Evolutionary conservation across 1,140 invertebrate species (phyloP), one percentile per base, ranked within the genome.

Genomic region (Dendrolimus punctatus): DNA sequence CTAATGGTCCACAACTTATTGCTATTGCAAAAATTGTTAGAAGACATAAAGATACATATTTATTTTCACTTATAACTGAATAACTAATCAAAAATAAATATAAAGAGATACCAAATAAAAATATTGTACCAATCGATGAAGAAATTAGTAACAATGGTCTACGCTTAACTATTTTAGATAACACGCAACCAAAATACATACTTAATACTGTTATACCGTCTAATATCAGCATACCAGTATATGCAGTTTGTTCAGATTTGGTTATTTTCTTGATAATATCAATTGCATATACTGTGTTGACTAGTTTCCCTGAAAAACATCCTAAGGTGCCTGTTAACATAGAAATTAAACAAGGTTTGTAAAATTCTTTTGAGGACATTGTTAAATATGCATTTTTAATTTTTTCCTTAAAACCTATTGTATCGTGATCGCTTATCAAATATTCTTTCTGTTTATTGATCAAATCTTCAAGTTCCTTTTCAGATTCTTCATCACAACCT

Each of bases 251-350:
- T 38, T 65, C 62, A 36, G 46, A 52, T 0, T 55, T 44, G 5
- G 63, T 64, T 6, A 73, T 65, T 39, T 51, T 66, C 40, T 71
- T 68, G n/a, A 73, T 55, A 41, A 73, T 71, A 43, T 74, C 66
- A 40, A 70, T 49, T 8, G 64, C 66, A n/a, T 70, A 74, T 0
- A 68, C 51, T 40, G 59, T 60, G 54, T 57, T 71, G 6, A 72
- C 48, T 5, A 66, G 47, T 61, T 74, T 71, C 0, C 68, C 71
- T 37, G 62, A 62, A 4, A 63, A 52, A 62, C 68, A n/a, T 56
- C 7, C 39, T 40, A 49, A 51, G 57, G 5, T 55, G 7, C 46
- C 46, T 38, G 64, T 50, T 10, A 62, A 8, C 42, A 60, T 36
- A 4, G 58, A 57, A 8, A 73, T 41, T 1, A 56, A 49, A 6